phyloP scores from a whole-genome alignment of 2,113 vertebrate species.

The Mixornis gularis region DNA sequence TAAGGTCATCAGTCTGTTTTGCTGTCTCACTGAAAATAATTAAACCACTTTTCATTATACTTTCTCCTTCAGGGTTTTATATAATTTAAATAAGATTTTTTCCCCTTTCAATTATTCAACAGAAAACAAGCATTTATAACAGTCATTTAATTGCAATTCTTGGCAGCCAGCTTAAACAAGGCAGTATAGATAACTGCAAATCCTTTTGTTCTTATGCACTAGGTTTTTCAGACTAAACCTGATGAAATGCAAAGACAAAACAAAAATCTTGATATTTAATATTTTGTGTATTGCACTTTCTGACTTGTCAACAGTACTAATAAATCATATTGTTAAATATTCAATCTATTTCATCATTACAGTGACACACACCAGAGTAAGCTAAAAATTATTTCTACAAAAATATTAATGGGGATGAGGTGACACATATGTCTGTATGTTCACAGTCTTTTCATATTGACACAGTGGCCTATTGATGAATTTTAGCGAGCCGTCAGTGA shows the following conservation, averaged over 20 bases:
- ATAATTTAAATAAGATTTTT: background rate
- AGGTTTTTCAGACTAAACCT: background rate
- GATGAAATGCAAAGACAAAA: background rate
- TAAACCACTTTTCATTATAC: background rate
- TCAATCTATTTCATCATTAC: background rate
- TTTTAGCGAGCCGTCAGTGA: background rate
- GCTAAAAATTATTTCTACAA: background rate
- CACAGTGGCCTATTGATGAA: background rate
- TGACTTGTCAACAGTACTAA: background rate
- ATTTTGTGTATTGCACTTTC: background rate
- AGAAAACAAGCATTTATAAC: slow-evolving; percentile 13
- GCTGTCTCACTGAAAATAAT: slow-evolving; percentile 24
- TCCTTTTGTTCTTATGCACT: background rate
- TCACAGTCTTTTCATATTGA: background rate
- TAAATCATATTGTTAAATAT: background rate
- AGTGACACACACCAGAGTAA: background rate
- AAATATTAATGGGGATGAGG: background rate
- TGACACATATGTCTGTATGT: background rate
- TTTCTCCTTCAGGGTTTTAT: background rate
- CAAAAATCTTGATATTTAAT: background rate
- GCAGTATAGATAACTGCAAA: background rate
- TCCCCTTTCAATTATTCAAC: background rate
- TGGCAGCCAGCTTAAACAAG: background rate
- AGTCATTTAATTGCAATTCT: background rate
- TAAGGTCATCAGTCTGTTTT: slow-evolving; percentile 2